Evolutionary conservation across 2,797 vertebrate species (phyloP), one percentile per base, ranked within the genome.

Genomic region (Acridotheres tristis): DNA sequence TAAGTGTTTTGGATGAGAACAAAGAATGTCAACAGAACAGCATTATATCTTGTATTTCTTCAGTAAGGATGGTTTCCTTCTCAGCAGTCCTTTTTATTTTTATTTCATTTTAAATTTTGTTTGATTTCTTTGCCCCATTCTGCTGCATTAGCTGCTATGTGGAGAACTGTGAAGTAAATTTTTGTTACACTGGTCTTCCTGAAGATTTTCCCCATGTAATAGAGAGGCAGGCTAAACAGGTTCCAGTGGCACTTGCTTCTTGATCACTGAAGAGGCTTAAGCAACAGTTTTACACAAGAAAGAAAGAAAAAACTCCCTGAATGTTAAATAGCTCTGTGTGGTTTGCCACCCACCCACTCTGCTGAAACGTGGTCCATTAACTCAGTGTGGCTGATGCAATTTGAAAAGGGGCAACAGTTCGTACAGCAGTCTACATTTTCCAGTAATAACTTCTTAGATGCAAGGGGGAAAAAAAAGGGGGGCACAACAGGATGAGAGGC

Each of bases 321-420:
- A 57, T 74, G 40, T 34, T 94, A 58, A 83, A 57, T 51, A 89
- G 12, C 40, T 76, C 43, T 38, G 14, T 62, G 84, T 81, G 76
- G 22, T 90, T 96, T 1, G 1, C 73, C 50, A 51, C 85, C 88
- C 42, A 94, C 77, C 66, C 48, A 25, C 79, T 94, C 82, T 72
- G 57, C 73, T 82, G 75, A 89, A 95, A 90, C 59, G 55, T 40
- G 18, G 50, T 50, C 71, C 74, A 69, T 96, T 94, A 94, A 91
- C 78, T 90, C 68, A 0, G 65, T 29, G 51, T 61, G 73, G 59
- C 38, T 93, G 72, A 72, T 81, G 85, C 38, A 61, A 72, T 75
- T 74, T 78, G 78, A 85, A 85, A 92, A 85, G 42, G 29, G 73
- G 26, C 48, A 73, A 29, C 26, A 61, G 54, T 93, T 90, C 38